Base-by-base conservation (phyloP, 2,113 vertebrate species). In the Hemicordylus capensis region DNA sequence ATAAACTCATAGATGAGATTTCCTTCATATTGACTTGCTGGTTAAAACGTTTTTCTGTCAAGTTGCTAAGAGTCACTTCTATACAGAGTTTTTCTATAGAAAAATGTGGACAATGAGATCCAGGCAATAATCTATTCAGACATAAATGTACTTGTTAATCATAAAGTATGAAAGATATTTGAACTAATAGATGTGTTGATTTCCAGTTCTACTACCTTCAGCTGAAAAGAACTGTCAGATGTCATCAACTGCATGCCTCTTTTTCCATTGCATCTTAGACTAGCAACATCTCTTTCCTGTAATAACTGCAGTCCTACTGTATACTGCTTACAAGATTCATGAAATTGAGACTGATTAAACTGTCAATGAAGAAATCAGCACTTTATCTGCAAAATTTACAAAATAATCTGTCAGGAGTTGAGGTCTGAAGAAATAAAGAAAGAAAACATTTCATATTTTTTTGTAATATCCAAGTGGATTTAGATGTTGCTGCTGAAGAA, bases 151-250 rank as follows among this genome's bases (percentile, higher is more conserved):
- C 76, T 90, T 91, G 64, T 64, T 94, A 93, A 89, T 90, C 70
- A 90, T 83, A 91, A 90, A 88, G 81, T 17, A 88, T 86, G 79
- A 90, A 91, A 89, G 20, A 1, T 80, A 93, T 91, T 88, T 87
- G 73, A 93, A 90, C 31, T 74, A 92, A 90, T 90, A 44, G 48
- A 76, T 92, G 87, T 61, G 76, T 26, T 85, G 88, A 93, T 89
- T 93, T 94, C 92, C 85, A 93, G 86, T 86, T 91, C 84, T 42
- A 54, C 28, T 76, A 90, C 70, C 59, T 92, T 72, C 66, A 83
- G 51, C n/a, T 93, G 81, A 89, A 94, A 93, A 85, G 64, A 93
- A 80, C 69, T 93, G 91, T 91, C 90, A 93, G 76, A 88, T 66
- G 63, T 80, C 76, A 90, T 91, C 85, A 93, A n/a, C 79, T 64